A percentile compares a stretch with the other conserved stretches of the same genome.
Conservation (phyloP, 2,113 vertebrate species). For the Ophiodon elongatus region DNA sequence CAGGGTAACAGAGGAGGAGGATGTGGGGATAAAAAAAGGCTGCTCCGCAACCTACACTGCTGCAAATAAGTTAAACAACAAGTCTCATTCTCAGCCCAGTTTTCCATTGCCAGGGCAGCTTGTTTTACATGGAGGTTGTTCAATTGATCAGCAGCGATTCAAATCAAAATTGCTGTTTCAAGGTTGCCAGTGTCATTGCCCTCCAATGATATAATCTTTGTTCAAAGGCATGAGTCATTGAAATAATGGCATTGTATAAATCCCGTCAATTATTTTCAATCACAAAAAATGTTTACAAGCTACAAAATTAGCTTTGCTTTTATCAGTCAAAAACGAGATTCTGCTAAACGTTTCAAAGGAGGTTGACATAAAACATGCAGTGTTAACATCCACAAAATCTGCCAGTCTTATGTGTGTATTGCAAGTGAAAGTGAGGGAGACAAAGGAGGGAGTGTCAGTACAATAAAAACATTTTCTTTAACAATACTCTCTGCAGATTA, state of each 20-base stretch:
- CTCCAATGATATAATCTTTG: constrained; percentile 32
- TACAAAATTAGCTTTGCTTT: constrained; percentile 67
- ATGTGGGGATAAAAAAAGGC: constrained; percentile 37
- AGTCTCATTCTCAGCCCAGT: constrained; percentile 51
- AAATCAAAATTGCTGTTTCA: constrained; percentile 47
- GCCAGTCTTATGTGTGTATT: constrained; percentile 64
- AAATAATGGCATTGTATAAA: constrained; percentile 59
- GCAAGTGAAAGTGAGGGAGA: constrained; percentile 65
- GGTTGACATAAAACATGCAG: constrained; percentile 80
- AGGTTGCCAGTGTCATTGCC: constrained; percentile 46
- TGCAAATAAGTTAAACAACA: constrained; percentile 37
- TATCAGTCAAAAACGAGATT: constrained; percentile 56
- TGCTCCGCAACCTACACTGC: constrained; percentile 43
- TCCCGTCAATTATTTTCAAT: constrained; percentile 33
- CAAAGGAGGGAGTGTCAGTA: constrained; percentile 50
- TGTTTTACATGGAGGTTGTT: constrained; percentile 42
- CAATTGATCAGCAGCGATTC: constrained; percentile 40
- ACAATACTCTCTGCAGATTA: constrained; percentile 72
- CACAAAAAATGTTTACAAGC: constrained; percentile 53
- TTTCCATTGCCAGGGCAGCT: constrained; percentile 33
- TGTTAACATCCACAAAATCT: constrained; percentile 68
- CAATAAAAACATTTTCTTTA: constrained; percentile 71
- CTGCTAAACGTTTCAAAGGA: constrained; percentile 46
- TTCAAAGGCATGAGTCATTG: constrained; percentile 61
- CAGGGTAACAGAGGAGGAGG: constrained; percentile 17